Base-by-base conservation (phyloP, 2,113 vertebrate species). In the Tachysurus fulvidraco region DNA sequence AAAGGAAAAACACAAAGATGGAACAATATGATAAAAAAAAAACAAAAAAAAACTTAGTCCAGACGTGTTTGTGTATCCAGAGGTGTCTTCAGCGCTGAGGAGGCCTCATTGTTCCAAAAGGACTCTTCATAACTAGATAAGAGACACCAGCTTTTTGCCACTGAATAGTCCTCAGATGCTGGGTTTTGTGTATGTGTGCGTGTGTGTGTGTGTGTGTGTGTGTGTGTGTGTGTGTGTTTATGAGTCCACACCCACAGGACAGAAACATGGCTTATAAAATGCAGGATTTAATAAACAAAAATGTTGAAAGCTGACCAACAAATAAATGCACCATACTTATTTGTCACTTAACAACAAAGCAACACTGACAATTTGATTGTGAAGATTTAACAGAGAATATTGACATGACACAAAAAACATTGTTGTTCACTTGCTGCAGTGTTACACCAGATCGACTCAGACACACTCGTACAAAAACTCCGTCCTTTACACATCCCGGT, bases 201-300 rank as follows among this genome's bases (percentile, higher is more conserved):
- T 1, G 80, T 77, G 50, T 28, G 50, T 28, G 25, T 46, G 14
- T 78, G 6, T 30, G n/a, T 28, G 12, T 84, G 67, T 14, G 52
- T 69, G 62, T 84, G 67, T 14, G 60, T 69, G 73, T 64, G 28
- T 80, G 12, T 13, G 50, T 62, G 57, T 54, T 44, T 46, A 7
- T 30, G 10, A 71, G 81, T 84, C 82, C 85, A 84, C 73, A 60
- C 62, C 85, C 85, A 74, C 78, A 81, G 77, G 77, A 79, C 83
- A 78, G 84, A 88, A 74, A 78, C 85, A 87, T 83, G 88, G 83
- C 83, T 89, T 81, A 86, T 50, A 30, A 76, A 83, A 84, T 85
- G 55, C 88, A 65, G 92, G 89, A 85, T 92, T 92, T 88, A 89
- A 91, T 88, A 11, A 76, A 87, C 55, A 36, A 57, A 81, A 87